Evolutionary conservation across 1,140 invertebrate species (phyloP), one percentile per base, ranked within the genome.

Genomic region (Melitaea cinxia): DNA sequence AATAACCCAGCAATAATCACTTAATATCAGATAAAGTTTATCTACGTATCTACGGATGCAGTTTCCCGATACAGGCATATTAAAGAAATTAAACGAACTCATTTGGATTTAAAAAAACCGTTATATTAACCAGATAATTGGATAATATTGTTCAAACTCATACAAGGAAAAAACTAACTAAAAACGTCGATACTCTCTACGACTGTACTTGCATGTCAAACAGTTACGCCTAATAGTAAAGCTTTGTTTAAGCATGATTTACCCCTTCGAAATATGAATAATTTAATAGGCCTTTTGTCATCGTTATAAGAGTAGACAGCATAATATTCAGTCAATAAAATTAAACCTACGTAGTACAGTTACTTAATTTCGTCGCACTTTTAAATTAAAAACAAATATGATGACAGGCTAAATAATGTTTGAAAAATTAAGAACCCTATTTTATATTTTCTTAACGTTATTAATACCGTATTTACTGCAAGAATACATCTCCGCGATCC

Each of bases 401-500:
- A n/a, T n/a, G n/a, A n/a, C 45, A 33, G 28, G 10, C 26, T 54
- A 59, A 66, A 47, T 52, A 35, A 89, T 89, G 86, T 82, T 83
- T 50, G 83, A 89, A 55, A 89, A 87, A 74, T 70, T 89, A 42
- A 71, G 86, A 64, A 82, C 85, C 6, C 47, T 89, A 23, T 89
- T 89, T 69, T 86, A 88, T 35, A 23, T 89, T 28, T 77, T 83
- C 39, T 42, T 89, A 54, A 79, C 83, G 28, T 45, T 89, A 10
- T 69, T 88, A 4, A 84, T 89, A 49, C 86, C 86, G 1, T 87
- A 80, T 73, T 72, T 89, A 23, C 17, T 89, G 4, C 86, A 89
- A 75, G 86, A 89, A 63, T 89, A 88, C 50, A 89, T 89, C 70
- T 79, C 86, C 0, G 77, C 83, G 0, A 86, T 90, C 58, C 53